Evolutionary conservation across 1,140 invertebrate species (phyloP), one percentile per base, ranked within the genome.

Genomic region (Lordiphosa clarofinis): DNA sequence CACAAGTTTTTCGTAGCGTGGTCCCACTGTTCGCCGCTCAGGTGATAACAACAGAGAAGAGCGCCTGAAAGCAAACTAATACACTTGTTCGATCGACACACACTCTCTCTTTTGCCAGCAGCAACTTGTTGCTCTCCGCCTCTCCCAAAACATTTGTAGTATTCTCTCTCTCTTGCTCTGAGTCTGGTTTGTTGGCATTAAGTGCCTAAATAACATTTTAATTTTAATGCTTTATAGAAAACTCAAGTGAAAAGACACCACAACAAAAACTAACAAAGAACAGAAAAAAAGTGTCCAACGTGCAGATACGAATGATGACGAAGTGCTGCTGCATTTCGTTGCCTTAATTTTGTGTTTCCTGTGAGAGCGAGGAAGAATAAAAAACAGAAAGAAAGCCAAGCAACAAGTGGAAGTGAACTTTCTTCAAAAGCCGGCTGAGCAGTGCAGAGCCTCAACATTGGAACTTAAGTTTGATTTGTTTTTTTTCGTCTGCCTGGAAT

Each of bases 301-400:
- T 82, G 78, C 78, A 82, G 72, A 52, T 42, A 33, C 33, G 44
- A 44, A 21, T 50, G 37, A 42, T 50, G 56, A 38, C 28, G 47
- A 31, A 36, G 43, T 53, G 56, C 61, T 53, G 56, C 61, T 81
- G 76, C 71, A 82, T 75, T 56, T 56, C 7, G 28, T 53, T 36
- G 78, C 55, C 64, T 84, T 82, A 82, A 82, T 82, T 82, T 73
- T 57, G 73, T 70, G 73, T 65, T 82, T 82, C 78, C 78, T 82
- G 78, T 82, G 57, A 47, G 68, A 61, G 50, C 62, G 64, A 71
- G 49, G 52, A 61, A 53, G 15, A 56, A 60, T 31, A 40, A 42
- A 42, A 43, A 37, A 38, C 19, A 63, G 9, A 60, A 28, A 56
- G 42, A 35, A 58, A 64, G 24, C 55, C 52, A 55, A 82, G 70